phyloP scores from a whole-genome alignment of 2,797 vertebrate species.

The Brachymystax lenok region DNA sequence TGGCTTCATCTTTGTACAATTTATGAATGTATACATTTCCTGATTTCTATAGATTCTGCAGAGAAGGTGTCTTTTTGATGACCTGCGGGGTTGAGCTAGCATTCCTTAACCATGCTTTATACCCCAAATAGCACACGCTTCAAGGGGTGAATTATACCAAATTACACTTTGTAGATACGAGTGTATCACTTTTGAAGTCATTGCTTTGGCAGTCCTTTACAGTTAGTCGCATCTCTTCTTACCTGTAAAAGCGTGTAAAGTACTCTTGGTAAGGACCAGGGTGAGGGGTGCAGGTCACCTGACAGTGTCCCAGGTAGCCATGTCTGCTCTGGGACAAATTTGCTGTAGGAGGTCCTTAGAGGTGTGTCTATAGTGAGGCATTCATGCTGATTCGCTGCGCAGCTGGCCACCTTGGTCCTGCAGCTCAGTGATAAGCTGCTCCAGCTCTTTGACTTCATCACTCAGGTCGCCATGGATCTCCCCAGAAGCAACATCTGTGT shows the following conservation, averaged over 20 bases:
- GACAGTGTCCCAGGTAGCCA: not conserved
- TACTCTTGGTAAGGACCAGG: not conserved
- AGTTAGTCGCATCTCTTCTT: not conserved
- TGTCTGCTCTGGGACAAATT: not conserved
- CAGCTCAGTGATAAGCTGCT: slow-evolving; percentile 77
- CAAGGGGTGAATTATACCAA: not conserved
- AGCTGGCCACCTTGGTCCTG: slow-evolving; percentile 83
- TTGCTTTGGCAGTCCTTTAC: not conserved
- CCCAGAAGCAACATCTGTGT: slow-evolving; percentile 80
- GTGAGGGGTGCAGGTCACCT: not conserved
- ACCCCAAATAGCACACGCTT: not conserved
- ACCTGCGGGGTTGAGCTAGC: not conserved
- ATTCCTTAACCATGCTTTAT: not conserved
- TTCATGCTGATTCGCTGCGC: slow-evolving; percentile 71
- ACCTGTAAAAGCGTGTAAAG: not conserved
- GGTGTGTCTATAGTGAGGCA: not conserved
- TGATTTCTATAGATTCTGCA: not conserved
- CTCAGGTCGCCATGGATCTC: slow-evolving; percentile 78
- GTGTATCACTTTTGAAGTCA: not conserved
- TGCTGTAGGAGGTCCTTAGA: not conserved
- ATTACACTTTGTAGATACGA: not conserved
- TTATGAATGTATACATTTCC: not conserved
- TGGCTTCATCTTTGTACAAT: not conserved
- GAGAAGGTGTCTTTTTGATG: not conserved
- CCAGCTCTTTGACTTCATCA: slow-evolving; percentile 76